Conservation (phyloP, 2,888 invertebrate species). For the Folsomia manolachei region DNA sequence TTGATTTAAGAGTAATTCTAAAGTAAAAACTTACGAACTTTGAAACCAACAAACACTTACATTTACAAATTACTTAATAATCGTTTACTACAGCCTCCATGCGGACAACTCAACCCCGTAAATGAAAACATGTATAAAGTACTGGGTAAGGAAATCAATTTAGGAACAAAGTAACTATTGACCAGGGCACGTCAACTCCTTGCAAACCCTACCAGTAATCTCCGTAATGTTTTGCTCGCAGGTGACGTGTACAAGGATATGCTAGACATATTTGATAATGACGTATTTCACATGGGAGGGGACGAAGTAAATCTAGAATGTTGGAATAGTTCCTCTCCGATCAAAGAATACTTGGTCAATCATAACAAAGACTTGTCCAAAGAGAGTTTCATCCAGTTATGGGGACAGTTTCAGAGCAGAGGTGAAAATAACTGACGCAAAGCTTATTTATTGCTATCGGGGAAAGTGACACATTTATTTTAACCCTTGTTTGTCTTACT, state of each 20-base stretch:
- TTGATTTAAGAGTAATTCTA: no score
- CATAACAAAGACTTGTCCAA: slow-evolving; percentile 44
- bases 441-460: no score
- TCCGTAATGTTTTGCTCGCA: slow-evolving; percentile 12
- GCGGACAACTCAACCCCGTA: slow-evolving; percentile 55
- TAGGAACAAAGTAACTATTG: not conserved
- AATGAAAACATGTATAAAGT: slow-evolving; percentile 51
- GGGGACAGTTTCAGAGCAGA: slow-evolving; percentile 51
- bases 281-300: slow-evolving; percentile 52
- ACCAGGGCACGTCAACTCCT: not conserved
- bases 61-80: no score
- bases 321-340: slow-evolving; percentile 44
- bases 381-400: slow-evolving; percentile 56
- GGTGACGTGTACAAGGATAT: slow-evolving; percentile 70
- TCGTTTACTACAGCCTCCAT: no score
- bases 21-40: no score
- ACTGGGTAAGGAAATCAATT: slow-evolving; percentile 56
- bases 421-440: slow-evolving; percentile 27
- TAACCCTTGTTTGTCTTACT: no score
- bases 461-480: no score
- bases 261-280: slow-evolving; percentile 63
- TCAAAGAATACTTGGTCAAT: slow-evolving; percentile 41
- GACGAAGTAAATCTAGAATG: slow-evolving; percentile 51
- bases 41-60: no score
- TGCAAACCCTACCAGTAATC: not conserved